Evolutionary conservation across 2,113 vertebrate genomes (phyloP).

Genomic region (Notechis scutatus): DNA sequence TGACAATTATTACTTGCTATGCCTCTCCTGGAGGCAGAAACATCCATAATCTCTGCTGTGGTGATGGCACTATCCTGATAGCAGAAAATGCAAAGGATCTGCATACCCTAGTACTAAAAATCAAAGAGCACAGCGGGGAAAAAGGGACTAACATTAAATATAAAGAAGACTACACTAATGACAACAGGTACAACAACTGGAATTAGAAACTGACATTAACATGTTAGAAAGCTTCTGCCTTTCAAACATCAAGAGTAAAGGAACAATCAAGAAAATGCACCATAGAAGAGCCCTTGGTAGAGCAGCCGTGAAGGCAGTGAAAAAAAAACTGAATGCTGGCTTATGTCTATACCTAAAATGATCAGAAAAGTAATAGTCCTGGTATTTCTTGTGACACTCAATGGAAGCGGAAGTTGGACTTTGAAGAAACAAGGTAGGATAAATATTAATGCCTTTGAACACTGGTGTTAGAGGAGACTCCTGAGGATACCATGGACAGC

Average conservation of each 20-base stretch:
- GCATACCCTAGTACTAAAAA: not conserved
- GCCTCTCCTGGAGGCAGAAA: not conserved
- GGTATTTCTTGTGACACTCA: not conserved
- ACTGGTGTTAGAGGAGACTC: not conserved
- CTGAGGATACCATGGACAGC: not conserved
- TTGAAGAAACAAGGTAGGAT: not conserved
- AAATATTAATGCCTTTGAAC: not conserved
- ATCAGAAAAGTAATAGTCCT: not conserved
- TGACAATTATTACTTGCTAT: not conserved
- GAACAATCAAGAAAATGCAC: not conserved
- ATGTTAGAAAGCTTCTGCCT: not conserved
- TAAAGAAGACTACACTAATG: not conserved
- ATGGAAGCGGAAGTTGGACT: not conserved
- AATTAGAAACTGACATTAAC: not conserved
- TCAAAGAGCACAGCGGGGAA: not conserved
- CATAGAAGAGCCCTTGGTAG: not conserved
- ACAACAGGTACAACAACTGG: not conserved
- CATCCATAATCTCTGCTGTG: not conserved
- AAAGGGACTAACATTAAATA: not conserved
- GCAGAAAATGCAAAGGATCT: not conserved
- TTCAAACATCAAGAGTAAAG: not conserved
- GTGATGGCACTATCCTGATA: not conserved
- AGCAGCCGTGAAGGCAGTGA: not conserved
- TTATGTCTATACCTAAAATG: not conserved
- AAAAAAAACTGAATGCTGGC: not conserved